Percentiles rank a stretch among this genome's conserved stretches.
Conservation (phyloP, 1,140 invertebrate species). For the Dendroctonus ponderosae region DNA sequence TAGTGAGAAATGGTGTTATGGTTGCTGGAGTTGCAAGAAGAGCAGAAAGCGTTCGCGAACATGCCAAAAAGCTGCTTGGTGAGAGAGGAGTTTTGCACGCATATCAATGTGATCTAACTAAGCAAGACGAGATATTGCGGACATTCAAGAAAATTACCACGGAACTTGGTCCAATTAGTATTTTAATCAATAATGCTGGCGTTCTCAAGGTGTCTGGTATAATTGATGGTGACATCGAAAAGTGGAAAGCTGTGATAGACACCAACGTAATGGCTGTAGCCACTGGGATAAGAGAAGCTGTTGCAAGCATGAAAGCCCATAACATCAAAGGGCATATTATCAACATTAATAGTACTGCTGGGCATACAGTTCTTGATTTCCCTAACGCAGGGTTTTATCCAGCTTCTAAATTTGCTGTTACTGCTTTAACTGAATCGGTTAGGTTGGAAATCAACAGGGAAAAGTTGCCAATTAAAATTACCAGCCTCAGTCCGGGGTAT, state of each 20-base stretch:
- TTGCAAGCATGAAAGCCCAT: conserved; percentile 44
- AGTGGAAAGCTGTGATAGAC: conserved; percentile 17
- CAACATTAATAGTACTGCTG: conserved; percentile 32
- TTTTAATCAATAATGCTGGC: conserved; percentile 76
- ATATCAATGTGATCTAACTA: conserved; percentile 46
- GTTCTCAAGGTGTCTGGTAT: conserved; percentile 15
- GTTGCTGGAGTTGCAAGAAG: conserved; percentile 36
- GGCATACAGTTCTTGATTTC: conserved; percentile 37
- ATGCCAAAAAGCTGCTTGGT: conserved; percentile 6
- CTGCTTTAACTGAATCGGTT: conserved; percentile 60
- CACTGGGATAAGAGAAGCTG: conserved; percentile 57
- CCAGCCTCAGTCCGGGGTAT: conserved; percentile 27
- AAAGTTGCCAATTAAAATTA: conserved; percentile 55
- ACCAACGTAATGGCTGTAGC: conserved; percentile 49
- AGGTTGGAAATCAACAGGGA: conserved; percentile 54
- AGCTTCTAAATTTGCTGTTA: conserved; percentile 61
- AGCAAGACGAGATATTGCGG: conserved; percentile 60
- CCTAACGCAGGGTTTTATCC: conserved; percentile 55
- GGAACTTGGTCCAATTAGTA: conserved; percentile 62
- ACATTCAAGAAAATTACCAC: conserved; percentile 64
- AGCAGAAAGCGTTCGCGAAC: conserved; percentile 24
- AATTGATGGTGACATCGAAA: conserved; percentile 4
- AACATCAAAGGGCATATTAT: conserved; percentile 18
- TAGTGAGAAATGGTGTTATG: conserved; percentile 12
- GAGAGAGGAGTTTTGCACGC: conserved; percentile 29